Conservation (phyloP, 2,888 invertebrate species). For the Apamea epomidion region DNA sequence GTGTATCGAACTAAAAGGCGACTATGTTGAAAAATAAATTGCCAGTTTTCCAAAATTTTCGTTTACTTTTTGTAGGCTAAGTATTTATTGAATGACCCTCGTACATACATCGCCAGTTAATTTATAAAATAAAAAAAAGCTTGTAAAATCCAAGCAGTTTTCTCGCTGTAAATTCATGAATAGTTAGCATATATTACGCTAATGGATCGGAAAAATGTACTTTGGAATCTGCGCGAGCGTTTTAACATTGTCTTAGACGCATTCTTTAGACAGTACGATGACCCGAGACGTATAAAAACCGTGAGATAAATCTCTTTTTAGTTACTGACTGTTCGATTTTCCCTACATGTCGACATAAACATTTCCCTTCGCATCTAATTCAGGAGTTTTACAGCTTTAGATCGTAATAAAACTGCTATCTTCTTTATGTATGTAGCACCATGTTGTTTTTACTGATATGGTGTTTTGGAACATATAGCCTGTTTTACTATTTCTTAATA, state of each 20-base stretch:
- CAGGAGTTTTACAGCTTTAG: slow-evolving; percentile 35
- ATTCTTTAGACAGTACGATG: slow-evolving; percentile 28
- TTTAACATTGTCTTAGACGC: slow-evolving; percentile 22
- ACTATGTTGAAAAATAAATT: too few relatives aligned
- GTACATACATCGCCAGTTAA: too few relatives aligned
- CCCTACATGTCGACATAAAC: slow-evolving; percentile 13
- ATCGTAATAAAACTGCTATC: slow-evolving; percentile 42
- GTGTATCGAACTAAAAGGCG: too few relatives aligned
- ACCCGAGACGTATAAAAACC: slow-evolving; percentile 22
- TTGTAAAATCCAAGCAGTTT: slow-evolving; percentile 26
- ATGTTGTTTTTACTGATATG: slow-evolving; percentile 17
- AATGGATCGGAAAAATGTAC: slow-evolving; percentile 21
- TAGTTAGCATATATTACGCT: slow-evolving; percentile 26
- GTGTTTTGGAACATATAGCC: background rate
- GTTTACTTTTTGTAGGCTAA: too few relatives aligned
- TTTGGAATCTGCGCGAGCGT: slow-evolving; percentile 16
- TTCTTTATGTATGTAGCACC: slow-evolving; percentile 17
- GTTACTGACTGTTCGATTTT: slow-evolving; percentile 20
- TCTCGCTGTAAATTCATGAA: slow-evolving; percentile 40
- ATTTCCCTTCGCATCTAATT: slow-evolving; percentile 30
- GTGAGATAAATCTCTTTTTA: slow-evolving; percentile 27
- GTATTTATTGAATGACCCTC: too few relatives aligned
- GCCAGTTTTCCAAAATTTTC: too few relatives aligned
- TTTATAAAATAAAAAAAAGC: too few relatives aligned
- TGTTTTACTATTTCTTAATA: background rate